phyloP scores from a whole-genome alignment of 2,888 invertebrate species.

The Rhabditoides inermis region DNA sequence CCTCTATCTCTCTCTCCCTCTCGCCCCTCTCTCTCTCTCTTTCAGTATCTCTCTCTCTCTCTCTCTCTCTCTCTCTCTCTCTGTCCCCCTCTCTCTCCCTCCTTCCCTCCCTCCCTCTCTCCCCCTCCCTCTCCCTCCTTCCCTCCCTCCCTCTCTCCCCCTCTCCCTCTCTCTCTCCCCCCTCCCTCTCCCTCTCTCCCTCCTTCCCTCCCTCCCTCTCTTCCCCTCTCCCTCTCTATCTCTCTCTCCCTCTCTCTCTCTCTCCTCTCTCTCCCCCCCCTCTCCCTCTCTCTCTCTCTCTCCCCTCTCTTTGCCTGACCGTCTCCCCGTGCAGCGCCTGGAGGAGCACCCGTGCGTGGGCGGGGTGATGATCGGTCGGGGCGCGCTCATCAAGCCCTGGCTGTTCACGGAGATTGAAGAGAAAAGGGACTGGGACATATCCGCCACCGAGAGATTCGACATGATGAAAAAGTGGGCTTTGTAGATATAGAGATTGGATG shows the following conservation, averaged over 20 bases:
- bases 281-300: neutral
- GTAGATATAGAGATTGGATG: neutral
- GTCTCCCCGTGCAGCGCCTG: constrained; percentile 20
- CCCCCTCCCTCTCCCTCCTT: neutral
- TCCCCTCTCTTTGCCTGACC: no score
- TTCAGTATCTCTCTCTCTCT: neutral
- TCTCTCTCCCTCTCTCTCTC: neutral
- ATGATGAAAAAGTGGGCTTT: constrained; percentile 69
- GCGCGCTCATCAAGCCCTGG: constrained; percentile 96
- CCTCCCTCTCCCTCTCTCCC: neutral
- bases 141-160: neutral
- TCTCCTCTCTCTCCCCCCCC: neutral
- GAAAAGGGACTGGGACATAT: constrained; percentile 77
- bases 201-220: neutral
- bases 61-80: neutral
- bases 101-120: no score
- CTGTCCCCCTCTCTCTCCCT: no score
- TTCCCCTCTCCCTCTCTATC: no score
- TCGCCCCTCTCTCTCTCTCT: no score
- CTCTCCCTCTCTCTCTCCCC: no score
- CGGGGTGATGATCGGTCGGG: constrained; percentile 60
- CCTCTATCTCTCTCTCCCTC: neutral
- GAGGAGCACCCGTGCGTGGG: constrained; percentile 30
- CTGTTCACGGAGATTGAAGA: constrained; percentile 95
- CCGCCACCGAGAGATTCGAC: constrained; percentile 73